phyloP scores from a whole-genome alignment of 2,113 vertebrate genomes.

The Cryptomyrus ogoouensis region DNA sequence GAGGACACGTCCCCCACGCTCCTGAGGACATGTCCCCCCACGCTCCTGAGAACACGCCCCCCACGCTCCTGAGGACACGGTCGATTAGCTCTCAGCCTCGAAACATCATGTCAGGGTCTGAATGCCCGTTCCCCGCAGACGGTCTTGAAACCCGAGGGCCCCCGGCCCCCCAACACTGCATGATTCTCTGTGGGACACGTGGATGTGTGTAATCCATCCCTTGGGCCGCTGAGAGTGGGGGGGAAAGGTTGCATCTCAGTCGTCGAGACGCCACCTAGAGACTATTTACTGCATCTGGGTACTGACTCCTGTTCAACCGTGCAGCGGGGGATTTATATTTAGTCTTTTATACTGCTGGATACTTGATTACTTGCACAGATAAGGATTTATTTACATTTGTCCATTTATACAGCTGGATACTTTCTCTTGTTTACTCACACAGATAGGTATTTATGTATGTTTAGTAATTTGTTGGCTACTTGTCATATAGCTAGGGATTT shows the following conservation, averaged over 20 bases:
- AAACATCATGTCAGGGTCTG: neutral
- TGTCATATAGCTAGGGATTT: neutral
- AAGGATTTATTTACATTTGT: neutral
- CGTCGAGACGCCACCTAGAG: neutral
- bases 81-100: neutral
- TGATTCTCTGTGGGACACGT: neutral
- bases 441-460: neutral
- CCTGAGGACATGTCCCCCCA: neutral
- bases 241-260: neutral
- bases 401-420: neutral
- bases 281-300: neutral
- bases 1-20: neutral
- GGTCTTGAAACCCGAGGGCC: neutral
- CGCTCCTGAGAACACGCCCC: neutral
- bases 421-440: neutral
- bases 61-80: neutral
- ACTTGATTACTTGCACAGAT: neutral
- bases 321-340: neutral
- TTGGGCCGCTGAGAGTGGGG: neutral
- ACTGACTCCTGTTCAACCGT: neutral
- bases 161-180: neutral
- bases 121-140: neutral
- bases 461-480: neutral
- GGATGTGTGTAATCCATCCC: neutral
- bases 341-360: neutral